These are phyloP conservation scores for Halisarca cf. caerulea DNA, from an alignment of 37 sponge, comb jelly and placozoan genomes.

Conservation along the genomic window DNA sequence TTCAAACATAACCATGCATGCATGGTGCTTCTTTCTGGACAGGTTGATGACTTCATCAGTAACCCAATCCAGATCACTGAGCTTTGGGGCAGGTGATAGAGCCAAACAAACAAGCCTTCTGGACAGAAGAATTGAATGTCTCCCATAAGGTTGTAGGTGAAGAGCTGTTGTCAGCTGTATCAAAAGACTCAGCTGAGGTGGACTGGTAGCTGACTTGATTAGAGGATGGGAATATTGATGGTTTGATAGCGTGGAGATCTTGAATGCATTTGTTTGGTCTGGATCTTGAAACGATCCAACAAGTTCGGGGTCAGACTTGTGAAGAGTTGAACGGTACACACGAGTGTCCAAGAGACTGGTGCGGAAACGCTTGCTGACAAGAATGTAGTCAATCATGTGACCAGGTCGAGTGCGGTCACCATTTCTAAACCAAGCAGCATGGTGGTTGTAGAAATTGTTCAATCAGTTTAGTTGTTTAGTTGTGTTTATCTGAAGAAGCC, in stretches of 20 bases:
- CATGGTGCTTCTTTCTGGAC: conserved; percentile 1
- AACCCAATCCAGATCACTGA: neutral
- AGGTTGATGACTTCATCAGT: conserved; percentile 13
- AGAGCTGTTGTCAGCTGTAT: neutral
- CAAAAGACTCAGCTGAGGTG: neutral
- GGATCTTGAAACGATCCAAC: neutral
- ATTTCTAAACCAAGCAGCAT: conserved; percentile 4
- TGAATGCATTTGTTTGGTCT: neutral
- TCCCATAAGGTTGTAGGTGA: neutral
- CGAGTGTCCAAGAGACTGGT: conserved; percentile 11
- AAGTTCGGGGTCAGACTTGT: conserved; percentile 5
- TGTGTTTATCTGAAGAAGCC: too few relatives aligned
- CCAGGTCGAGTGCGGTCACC: neutral
- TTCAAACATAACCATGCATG: neutral
- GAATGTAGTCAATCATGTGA: conserved; percentile 12
- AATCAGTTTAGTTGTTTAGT: too few relatives aligned
- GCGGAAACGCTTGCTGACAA: neutral
- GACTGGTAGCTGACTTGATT: neutral
- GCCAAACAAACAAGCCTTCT: too few relatives aligned
- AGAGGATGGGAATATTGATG: neutral
- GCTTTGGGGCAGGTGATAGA: neutral
- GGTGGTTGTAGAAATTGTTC: too few relatives aligned
- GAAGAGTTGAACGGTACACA: conserved; percentile 4
- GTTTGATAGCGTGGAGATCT: neutral
- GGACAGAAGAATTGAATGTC: neutral